These are phyloP conservation scores for Pantherophis guttatus DNA, from an alignment of 2,113 vertebrate genomes.

Conservation along the genomic window DNA sequence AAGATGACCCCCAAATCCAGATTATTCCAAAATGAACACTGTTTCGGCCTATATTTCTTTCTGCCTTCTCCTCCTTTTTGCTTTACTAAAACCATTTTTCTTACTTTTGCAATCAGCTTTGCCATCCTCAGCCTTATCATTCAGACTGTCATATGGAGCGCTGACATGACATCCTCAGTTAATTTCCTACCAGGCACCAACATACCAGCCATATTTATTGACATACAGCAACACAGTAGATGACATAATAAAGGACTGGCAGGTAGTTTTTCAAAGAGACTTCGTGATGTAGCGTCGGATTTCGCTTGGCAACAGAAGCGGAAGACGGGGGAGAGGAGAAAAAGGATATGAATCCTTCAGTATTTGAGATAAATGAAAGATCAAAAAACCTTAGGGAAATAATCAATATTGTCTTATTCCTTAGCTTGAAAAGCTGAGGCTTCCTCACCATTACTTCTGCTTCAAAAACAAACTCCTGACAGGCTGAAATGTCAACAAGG, in stretches of 20 bases:
- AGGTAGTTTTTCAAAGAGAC: conserved; percentile 29
- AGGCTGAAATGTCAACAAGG: conserved; percentile 20
- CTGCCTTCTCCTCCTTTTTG: background rate
- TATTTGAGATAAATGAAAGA: conserved; percentile 20
- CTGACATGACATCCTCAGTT: conserved; percentile 45
- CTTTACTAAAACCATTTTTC: background rate
- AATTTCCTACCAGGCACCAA: conserved; percentile 30
- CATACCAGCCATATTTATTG: conserved; percentile 34
- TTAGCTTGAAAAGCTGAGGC: background rate
- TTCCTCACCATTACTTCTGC: conserved; percentile 21
- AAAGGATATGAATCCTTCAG: conserved; percentile 13
- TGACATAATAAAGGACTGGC: conserved; percentile 8
- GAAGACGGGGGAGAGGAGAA: background rate
- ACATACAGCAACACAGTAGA: background rate
- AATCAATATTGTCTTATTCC: background rate
- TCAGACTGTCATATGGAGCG: conserved; percentile 27
- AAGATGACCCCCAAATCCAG: background rate
- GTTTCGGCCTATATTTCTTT: background rate
- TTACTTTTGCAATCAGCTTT: background rate
- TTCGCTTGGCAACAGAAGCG: conserved; percentile 11
- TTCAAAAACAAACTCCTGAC: conserved; percentile 28
- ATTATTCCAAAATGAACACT: background rate
- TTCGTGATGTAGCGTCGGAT: conserved; percentile 23
- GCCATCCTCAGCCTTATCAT: background rate
- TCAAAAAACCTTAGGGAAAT: conserved; percentile 4